phyloP scores from a whole-genome alignment of 2,797 vertebrate genomes.

The Semaprochilodus insignis region DNA sequence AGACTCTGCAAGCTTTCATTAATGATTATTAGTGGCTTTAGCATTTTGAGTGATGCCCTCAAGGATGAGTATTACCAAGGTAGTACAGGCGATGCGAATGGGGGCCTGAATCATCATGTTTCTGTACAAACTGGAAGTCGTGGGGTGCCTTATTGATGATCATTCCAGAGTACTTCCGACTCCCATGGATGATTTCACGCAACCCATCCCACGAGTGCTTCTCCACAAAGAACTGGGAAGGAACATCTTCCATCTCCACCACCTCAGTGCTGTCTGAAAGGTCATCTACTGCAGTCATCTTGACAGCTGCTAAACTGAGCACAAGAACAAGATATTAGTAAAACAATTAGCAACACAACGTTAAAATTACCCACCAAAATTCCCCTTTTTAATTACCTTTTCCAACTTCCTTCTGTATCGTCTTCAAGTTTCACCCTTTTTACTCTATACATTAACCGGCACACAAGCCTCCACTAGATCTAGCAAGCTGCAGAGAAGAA shows the following conservation, averaged over 20 bases:
- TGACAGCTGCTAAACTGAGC: slow-evolving; percentile 78
- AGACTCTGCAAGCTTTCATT: background rate
- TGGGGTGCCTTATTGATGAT: slow-evolving; percentile 96
- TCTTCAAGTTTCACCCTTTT: slow-evolving; percentile 95
- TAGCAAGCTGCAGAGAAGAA: slow-evolving; percentile 77
- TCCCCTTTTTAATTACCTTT: slow-evolving; percentile 81
- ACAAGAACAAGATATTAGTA: slow-evolving; percentile 32
- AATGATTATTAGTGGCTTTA: background rate
- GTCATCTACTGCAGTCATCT: slow-evolving; percentile 89
- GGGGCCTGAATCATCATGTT: slow-evolving; percentile 89
- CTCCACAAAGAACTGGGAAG: slow-evolving; percentile 92
- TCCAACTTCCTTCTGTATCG: slow-evolving; percentile 88
- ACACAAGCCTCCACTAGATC: slow-evolving; percentile 78
- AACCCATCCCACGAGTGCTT: slow-evolving; percentile 97
- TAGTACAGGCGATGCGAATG: slow-evolving; percentile 97
- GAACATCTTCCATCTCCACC: slow-evolving; percentile 88
- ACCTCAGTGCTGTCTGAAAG: slow-evolving; percentile 83
- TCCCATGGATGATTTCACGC: slow-evolving; percentile 94
- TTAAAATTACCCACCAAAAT: background rate
- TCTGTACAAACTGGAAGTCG: slow-evolving; percentile 96
- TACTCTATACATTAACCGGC: slow-evolving; percentile 96
- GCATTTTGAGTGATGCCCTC: background rate
- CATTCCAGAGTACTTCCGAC: slow-evolving; percentile 95
- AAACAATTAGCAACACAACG: too few relatives aligned
- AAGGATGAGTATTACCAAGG: slow-evolving; percentile 80